Evolutionary conservation across 2,113 vertebrate species (phyloP).

Genomic region (Rhombomys opimus): DNA sequence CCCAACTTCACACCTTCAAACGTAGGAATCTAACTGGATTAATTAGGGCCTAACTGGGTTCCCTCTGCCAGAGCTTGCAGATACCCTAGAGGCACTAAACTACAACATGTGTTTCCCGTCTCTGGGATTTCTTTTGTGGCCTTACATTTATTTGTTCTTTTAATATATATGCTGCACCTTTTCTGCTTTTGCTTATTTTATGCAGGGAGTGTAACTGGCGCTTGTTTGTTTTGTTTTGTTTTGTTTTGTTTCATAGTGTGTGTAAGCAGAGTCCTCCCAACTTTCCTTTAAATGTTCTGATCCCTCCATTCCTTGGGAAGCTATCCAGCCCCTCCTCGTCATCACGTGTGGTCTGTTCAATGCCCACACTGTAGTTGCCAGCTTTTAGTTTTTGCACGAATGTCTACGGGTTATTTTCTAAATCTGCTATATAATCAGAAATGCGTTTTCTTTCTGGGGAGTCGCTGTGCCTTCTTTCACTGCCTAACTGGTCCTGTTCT

Average conservation of each 20-base stretch:
- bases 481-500: neutral
- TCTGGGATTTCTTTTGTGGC: neutral
- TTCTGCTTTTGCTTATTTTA: slow-evolving; percentile 17
- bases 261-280: neutral
- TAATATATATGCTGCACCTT: neutral
- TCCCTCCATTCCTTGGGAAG: neutral
- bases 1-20: neutral
- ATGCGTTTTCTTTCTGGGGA: slow-evolving; percentile 11
- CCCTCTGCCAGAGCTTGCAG: neutral
- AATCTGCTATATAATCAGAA: neutral
- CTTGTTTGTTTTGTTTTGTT: neutral
- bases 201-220: neutral
- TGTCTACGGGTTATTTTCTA: neutral
- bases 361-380: neutral
- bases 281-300: neutral
- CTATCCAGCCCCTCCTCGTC: neutral
- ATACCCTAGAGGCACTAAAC: neutral
- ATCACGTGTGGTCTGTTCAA: neutral
- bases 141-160: neutral
- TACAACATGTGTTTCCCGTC: neutral
- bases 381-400: neutral
- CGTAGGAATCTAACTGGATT: neutral
- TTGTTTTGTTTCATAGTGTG: neutral
- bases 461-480: slow-evolving; percentile 15
- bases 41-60: neutral